Percentiles rank a stretch among this genome's conserved stretches.
Evolutionary conservation across 2,888 invertebrate species (phyloP).

Genomic region (Meteorus cinctellus): DNA sequence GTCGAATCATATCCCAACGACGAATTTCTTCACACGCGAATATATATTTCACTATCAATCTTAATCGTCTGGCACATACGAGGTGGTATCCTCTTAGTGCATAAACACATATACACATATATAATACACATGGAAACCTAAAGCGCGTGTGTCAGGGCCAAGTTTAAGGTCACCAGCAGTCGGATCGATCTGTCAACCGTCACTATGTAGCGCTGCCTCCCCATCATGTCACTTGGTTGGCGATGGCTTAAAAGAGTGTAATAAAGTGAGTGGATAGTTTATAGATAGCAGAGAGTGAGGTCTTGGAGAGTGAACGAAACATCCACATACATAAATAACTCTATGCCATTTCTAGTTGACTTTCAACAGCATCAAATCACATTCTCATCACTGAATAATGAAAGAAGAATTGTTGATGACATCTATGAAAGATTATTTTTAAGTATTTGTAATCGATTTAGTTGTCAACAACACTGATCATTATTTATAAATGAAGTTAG

Average conservation of each 20-base stretch:
- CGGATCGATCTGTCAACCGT: conserved; percentile 50
- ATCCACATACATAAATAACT: background rate
- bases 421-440: too few species aligned
- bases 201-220: conserved; percentile 27
- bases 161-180: conserved; percentile 46
- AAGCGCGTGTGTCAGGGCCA: conserved; percentile 46
- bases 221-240: conserved; percentile 30
- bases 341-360: background rate
- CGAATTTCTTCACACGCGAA: conserved; percentile 3
- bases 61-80: conserved; percentile 39
- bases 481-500: too few species aligned
- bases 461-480: too few species aligned
- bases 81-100: conserved; percentile 16
- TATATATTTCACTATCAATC: conserved; percentile 38
- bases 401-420: background rate
- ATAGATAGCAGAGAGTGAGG: background rate
- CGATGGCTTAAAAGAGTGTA: background rate
- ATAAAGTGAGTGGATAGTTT: conserved; percentile 7
- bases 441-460: too few species aligned
- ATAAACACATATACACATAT: background rate
- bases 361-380: background rate
- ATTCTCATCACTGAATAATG: background rate
- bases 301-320: background rate
- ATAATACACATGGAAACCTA: background rate
- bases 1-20: conserved; percentile 16